These are phyloP conservation scores for Rapana venosa DNA, from an alignment of 2,888 invertebrate genomes.

Conservation along the genomic window DNA sequence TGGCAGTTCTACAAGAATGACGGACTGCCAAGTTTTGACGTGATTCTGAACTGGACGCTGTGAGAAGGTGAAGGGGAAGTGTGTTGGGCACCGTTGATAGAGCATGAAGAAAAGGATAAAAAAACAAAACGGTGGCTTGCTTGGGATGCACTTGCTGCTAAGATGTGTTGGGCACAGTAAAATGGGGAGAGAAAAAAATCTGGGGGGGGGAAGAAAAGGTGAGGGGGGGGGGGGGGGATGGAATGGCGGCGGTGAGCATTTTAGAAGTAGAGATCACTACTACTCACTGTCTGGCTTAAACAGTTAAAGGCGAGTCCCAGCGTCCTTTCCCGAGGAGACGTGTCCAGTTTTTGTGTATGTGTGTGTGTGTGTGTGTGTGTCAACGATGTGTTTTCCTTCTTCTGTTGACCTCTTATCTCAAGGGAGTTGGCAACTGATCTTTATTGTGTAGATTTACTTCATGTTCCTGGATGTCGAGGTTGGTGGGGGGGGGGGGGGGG, in stretches of 20 bases:
- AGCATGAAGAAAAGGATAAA: no score
- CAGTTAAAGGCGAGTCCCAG: neutral
- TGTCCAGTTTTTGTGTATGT: neutral
- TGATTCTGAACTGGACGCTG: neutral
- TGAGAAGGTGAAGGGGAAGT: no score
- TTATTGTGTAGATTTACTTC: neutral
- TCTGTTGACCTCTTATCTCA: constrained; percentile 12
- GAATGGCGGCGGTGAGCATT: no score
- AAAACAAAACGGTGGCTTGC: no score
- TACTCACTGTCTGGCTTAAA: no score
- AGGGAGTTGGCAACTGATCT: constrained; percentile 15
- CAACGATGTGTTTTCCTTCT: constrained; percentile 21
- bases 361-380: neutral
- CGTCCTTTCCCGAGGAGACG: neutral
- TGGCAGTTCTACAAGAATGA: neutral
- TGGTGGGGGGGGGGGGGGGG: neutral
- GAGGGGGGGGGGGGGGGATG: neutral
- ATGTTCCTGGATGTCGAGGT: neutral
- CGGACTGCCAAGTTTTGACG: neutral
- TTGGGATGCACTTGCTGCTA: constrained; percentile 11
- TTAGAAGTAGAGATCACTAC: no score
- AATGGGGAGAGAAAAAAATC: neutral
- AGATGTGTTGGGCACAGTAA: neutral
- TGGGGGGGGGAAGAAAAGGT: neutral
- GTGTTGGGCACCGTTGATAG: no score